Conservation (phyloP, 2,113 vertebrate species). For the Sinocyclocheilus anophthalmus region DNA sequence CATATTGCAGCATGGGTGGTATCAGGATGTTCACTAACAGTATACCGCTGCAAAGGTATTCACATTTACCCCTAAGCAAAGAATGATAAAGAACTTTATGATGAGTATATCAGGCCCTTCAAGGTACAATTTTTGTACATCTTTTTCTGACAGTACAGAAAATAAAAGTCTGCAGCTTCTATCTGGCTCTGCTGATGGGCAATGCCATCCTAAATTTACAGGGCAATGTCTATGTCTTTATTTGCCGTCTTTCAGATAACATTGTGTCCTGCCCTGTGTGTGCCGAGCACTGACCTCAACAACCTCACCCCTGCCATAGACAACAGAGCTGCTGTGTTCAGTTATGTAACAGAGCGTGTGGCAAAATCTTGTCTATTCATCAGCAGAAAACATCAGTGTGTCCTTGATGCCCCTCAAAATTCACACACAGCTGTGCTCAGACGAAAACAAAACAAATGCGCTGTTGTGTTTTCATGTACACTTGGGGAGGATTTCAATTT, state of each 20-base stretch:
- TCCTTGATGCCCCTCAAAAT: neutral
- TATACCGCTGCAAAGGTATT: too few species aligned
- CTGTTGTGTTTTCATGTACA: neutral
- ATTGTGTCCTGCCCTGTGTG: neutral
- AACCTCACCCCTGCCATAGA: neutral
- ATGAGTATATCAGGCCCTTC: too few species aligned
- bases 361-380: slow-evolving; percentile 11
- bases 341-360: neutral
- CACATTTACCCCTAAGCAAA: too few species aligned
- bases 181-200: neutral
- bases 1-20: too few species aligned
- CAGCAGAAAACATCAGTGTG: slow-evolving; percentile 2
- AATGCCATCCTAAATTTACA: neutral
- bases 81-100: too few species aligned
- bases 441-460: neutral
- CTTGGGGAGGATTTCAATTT: too few species aligned
- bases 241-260: neutral
- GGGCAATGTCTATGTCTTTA: neutral
- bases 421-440: neutral
- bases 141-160: neutral
- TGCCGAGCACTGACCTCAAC: neutral
- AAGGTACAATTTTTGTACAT: neutral
- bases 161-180: neutral
- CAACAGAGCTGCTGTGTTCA: neutral
- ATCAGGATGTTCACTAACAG: too few species aligned